These are phyloP conservation scores for Neocloeon triangulifer DNA, from an alignment of 1,140 invertebrate genomes.

Conservation along the genomic window DNA sequence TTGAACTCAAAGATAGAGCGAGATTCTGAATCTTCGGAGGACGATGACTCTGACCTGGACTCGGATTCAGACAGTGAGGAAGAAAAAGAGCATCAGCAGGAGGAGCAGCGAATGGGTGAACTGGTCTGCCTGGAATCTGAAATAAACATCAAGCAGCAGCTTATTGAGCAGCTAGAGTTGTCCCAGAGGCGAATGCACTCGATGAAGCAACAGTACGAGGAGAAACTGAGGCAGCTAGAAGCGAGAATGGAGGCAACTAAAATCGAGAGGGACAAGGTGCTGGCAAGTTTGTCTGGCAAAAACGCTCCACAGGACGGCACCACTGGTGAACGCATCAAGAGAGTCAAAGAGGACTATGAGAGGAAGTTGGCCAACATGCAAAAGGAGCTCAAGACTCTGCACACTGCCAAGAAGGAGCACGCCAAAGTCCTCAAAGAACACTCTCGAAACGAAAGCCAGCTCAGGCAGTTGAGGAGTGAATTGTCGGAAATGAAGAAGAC, in stretches of 20 bases:
- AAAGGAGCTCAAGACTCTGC: constrained; percentile 64
- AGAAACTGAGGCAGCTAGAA: constrained; percentile 74
- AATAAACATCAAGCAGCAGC: constrained; percentile 74
- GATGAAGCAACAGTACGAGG: constrained; percentile 81
- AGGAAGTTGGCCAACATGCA: constrained; percentile 63
- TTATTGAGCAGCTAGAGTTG: constrained; percentile 83
- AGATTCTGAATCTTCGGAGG: too few species aligned
- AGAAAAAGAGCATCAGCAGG: constrained; percentile 24
- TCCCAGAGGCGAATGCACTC: constrained; percentile 62
- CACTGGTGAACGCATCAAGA: constrained; percentile 40
- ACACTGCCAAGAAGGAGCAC: constrained; percentile 78
- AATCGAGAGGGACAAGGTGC: constrained; percentile 77
- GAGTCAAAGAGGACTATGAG: constrained; percentile 79
- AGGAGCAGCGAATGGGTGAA: constrained; percentile 25
- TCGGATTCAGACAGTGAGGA: constrained; percentile 20
- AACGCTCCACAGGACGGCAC: constrained; percentile 5
- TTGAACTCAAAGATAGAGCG: constrained; percentile 6
- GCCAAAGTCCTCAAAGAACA: constrained; percentile 58
- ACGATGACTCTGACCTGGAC: constrained; percentile 13
- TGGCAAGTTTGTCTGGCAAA: constrained; percentile 34
- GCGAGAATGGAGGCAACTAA: constrained; percentile 72
- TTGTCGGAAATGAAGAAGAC: constrained; percentile 68
- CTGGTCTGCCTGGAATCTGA: constrained; percentile 67
- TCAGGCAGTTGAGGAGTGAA: constrained; percentile 56
- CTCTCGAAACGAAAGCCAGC: constrained; percentile 58